Conservation (phyloP, 2,888 invertebrate species). For the Neria commutata region DNA sequence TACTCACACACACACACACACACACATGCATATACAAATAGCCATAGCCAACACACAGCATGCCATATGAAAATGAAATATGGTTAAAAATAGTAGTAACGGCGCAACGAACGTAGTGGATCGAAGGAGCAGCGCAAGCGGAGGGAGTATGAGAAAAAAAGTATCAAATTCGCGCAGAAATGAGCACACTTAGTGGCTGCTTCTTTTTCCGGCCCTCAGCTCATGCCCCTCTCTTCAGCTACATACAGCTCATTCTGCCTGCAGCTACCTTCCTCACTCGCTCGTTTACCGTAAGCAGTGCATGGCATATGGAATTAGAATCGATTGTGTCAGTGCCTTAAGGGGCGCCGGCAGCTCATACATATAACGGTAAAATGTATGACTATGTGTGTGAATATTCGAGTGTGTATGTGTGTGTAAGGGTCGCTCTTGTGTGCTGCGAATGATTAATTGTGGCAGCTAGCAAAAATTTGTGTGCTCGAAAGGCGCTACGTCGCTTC, state of each 20-base stretch:
- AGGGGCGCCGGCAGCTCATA: background rate
- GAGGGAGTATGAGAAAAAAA: background rate
- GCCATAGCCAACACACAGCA: no score
- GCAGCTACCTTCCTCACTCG: no score
- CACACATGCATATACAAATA: no score
- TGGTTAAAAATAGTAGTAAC: slow-evolving; percentile 5
- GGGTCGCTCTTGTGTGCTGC: background rate
- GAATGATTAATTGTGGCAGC: slow-evolving; percentile 17
- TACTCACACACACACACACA: no score
- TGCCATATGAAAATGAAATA: slow-evolving; percentile 13
- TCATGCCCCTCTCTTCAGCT: background rate
- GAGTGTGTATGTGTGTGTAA: background rate
- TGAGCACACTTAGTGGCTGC: background rate
- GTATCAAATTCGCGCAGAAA: background rate
- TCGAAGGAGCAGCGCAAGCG: background rate
- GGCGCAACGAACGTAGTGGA: background rate
- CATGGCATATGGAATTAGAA: slow-evolving; percentile 3
- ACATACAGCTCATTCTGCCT: no score
- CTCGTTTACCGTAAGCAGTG: no score
- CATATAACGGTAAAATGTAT: background rate
- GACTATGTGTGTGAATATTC: background rate
- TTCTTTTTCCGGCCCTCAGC: background rate
- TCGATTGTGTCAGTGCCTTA: slow-evolving; percentile 5
- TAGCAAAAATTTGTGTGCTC: slow-evolving; percentile 7
- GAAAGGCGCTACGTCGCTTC: background rate